phyloP scores from a whole-genome alignment of 2,113 vertebrate species.

The Xyrauchen texanus region DNA sequence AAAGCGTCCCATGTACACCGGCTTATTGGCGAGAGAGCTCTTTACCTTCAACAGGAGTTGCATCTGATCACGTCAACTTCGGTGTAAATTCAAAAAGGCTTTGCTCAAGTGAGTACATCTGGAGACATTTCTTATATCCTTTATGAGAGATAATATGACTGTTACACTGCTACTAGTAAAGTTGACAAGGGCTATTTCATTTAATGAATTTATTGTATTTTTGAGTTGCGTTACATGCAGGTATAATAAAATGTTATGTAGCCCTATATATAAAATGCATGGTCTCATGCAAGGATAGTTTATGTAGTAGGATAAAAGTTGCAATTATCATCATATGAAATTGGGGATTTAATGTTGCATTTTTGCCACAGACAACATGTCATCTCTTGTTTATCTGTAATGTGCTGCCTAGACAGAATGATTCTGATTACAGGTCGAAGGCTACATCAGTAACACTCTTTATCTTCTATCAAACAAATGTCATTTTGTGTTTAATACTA shows the following conservation, averaged over 20 bases:
- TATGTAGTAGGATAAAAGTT: too few relatives aligned
- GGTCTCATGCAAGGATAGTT: too few relatives aligned
- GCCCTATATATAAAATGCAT: too few relatives aligned
- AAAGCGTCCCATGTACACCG: conserved; percentile 62
- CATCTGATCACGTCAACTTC: conserved; percentile 22
- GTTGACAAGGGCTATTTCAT: too few relatives aligned
- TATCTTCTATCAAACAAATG: neutral
- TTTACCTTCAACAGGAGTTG: conserved; percentile 15
- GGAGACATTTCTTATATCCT: conserved; percentile 6
- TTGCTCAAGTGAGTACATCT: conserved; percentile 46
- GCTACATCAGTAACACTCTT: neutral
- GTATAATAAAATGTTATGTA: too few relatives aligned
- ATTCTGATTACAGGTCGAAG: neutral
- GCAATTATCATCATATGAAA: too few relatives aligned
- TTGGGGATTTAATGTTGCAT: too few relatives aligned
- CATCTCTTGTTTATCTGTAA: neutral
- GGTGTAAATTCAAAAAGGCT: neutral
- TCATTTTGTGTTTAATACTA: neutral
- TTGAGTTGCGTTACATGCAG: too few relatives aligned
- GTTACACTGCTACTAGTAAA: too few relatives aligned
- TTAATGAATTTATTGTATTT: too few relatives aligned
- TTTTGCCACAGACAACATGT: too few relatives aligned
- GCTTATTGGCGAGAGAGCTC: conserved; percentile 30
- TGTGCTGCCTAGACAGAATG: neutral
- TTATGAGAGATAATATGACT: too few relatives aligned